Base-by-base conservation (phyloP, 2,797 vertebrate species). In the Ambastaia sidthimunki region DNA sequence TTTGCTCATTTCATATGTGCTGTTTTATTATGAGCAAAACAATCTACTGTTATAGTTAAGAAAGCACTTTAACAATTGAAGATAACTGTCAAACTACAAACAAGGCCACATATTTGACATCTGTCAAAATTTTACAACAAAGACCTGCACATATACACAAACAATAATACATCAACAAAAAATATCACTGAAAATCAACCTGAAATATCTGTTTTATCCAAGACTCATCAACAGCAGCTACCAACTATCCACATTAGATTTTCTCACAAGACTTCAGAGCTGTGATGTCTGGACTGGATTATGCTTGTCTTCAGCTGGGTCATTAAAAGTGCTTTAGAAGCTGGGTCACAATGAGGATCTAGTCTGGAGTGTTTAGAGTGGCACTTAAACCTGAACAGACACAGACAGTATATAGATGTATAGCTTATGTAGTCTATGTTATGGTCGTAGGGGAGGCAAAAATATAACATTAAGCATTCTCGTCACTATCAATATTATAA, bases 341-440 rank as follows among this genome's bases (percentile, higher is more conserved):
- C 57, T 54, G 57, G 74, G 63, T 68, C 66, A 50, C 41, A 12
- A 5, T 59, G 16, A 77, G 12, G 15, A 23, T 68, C 71, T 60
- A 25, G 66, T 70, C 44, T 75, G 72, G 55, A 81, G 41, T 34
- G 37, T 50, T 60, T 31, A 62, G 31, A 76, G 70, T 74, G 44
- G 67, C 28, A 60, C n/a, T 63, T n/a, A 41, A 50, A 15, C 15
- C 41, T 25, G 15, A 63, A 37, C 19, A 37, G 4, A 62, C 0
- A 69, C n/a, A 25, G 31, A 5, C 47, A 28, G 57, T 16, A 11
- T 44, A 55, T 18, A 47, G 2, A 66, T 65, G 7, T 7, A 55
- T 2, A 66, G 15, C 69, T 3, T 41, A 41, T 44, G 3, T 28
- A 15, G n/a, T 70, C 76, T 48, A 44, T 67, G 62, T 54, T 34